Base-by-base conservation (phyloP, 2,797 vertebrate species). In the Amblyopsis hoosieri region DNA sequence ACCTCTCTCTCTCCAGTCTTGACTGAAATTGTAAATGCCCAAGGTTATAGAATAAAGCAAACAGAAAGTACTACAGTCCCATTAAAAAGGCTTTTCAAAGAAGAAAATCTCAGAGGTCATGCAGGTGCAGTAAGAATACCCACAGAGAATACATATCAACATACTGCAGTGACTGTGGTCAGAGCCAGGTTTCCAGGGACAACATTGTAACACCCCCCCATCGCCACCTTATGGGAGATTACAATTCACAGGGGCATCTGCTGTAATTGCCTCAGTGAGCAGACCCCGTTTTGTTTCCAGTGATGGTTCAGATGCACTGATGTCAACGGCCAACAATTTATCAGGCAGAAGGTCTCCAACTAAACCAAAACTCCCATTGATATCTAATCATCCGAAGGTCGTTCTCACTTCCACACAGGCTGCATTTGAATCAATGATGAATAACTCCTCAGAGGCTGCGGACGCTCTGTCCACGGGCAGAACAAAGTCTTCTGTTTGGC, bases 11-110 rank as follows among this genome's bases (percentile, higher is more conserved):
- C 64, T 58, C 31, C 60, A 74, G 80, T 55, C 15, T 14, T 19
- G 48, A 73, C 72, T 67, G 73, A 69, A 70, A 75, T 74, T 62
- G 63, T 76, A 66, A 53, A 77, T 69, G 77, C 74, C 65, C 82
- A 87, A 81, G 72, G 75, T 74, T 64, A 82, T 62, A 15, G 51
- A 50, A 52, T 51, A 52, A 67, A 75, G 57, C 60, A 81, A 83
- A 82, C 71, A 78, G 67, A 73, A 83, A 66, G 57, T 74, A 70
- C n/a, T 53, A 68, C 61, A 82, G 75, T 81, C 74, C 79, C 52
- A 68, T 81, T 76, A 71, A 72, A 83, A 75, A 48, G 51, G 57
- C 75, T 75, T 58, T 74, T 67, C 37, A 74, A 72, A 67, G 66
- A 75, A 52, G 65, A 77, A 64, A 82, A 77, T 59, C 50, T 49